Base-by-base conservation (phyloP, 2,113 vertebrate genomes). In the Podarcis raffonei region DNA sequence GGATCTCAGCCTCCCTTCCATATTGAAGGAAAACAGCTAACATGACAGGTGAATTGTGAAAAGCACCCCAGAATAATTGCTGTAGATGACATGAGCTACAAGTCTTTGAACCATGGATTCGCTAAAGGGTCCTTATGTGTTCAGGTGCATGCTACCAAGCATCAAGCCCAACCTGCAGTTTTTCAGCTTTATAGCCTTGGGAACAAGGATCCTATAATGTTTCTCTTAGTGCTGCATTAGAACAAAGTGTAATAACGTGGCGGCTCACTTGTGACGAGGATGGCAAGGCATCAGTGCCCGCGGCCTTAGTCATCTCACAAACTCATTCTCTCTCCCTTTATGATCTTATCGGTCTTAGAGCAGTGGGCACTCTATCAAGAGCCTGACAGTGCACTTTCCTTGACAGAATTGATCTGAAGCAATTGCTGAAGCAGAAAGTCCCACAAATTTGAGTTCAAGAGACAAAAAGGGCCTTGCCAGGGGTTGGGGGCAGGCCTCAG, bases 201-300 rank as follows among this genome's bases (percentile, higher is more conserved):
- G 92, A 93, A 91, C 92, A 90, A 92, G 91, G 89, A 32, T 18
- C 83, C 66, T 78, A 4, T 80, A 72, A 90, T 72, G 89, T 91
- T 95, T 93, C 90, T 91, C 91, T 90, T 68, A 92, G 92, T 89
- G 87, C 93, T 93, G 0, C 91, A 92, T 93, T 92, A 92, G 91
- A 92, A 90, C 90, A 84, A 89, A 96, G 88, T 83, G 89, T 90
- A 95, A 94, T 94, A 95, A 92, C 88, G 92, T 83, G 0, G 0
- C 37, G 48, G 83, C 86, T 93, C 89, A 77, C 9, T 93, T 90
- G 85, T 74, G 81, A 62, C 59, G 59, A 77, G 87, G 65, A 88
- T 88, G 84, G 87, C 62, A 92, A 93, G 87, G 93, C 89, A 87
- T 72, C 85, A 78, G 53, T 84, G 93, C 94, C 92, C 87, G 82